Evolutionary conservation across 2,113 vertebrate species (phyloP).

Genomic region (Chrysemys picta): DNA sequence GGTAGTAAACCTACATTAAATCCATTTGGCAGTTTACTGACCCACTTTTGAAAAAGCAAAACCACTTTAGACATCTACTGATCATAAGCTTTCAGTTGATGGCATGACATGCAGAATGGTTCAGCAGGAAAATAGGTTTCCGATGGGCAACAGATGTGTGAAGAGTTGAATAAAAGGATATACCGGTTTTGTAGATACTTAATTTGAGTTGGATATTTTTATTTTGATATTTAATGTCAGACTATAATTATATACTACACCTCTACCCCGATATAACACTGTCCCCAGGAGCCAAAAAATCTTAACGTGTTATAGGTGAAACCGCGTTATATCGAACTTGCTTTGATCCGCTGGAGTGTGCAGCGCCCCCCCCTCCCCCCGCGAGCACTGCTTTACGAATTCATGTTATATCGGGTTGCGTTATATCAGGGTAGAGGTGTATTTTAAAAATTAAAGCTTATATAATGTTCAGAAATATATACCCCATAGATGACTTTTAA

Average conservation of each 20-base stretch:
- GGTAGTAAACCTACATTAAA: neutral
- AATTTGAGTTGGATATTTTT: neutral
- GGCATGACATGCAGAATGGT: neutral
- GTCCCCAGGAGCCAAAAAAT: too few species aligned
- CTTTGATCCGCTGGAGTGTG: too few species aligned
- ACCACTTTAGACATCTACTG: neutral
- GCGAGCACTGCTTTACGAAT: too few species aligned
- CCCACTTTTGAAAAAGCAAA: neutral
- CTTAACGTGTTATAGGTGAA: too few species aligned
- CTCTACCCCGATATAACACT: too few species aligned
- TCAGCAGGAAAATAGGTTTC: neutral
- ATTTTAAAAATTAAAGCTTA: neutral
- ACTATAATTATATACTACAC: neutral
- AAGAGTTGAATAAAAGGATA: neutral
- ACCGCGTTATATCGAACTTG: too few species aligned
- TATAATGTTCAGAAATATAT: neutral
- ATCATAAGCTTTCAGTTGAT: neutral
- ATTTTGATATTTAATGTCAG: neutral
- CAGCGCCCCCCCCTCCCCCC: too few species aligned
- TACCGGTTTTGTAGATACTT: accelerated
- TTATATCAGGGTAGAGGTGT: too few species aligned
- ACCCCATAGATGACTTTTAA: neutral
- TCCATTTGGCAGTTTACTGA: neutral
- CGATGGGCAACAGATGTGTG: neutral
- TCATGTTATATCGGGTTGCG: too few species aligned